Conservation (phyloP, 2,113 vertebrate species). For the Mohoua ochrocephala region DNA sequence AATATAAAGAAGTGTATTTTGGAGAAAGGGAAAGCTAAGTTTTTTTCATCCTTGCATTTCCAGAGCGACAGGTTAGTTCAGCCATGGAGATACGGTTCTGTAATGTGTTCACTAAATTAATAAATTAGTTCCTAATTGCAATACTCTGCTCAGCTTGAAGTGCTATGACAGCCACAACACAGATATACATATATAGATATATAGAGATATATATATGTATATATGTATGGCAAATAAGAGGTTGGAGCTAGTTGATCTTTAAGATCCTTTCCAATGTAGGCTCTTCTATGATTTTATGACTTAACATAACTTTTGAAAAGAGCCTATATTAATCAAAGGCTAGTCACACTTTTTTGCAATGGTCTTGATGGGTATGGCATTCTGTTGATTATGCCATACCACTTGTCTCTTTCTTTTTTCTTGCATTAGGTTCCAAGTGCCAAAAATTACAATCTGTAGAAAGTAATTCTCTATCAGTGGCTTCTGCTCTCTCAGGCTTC, state of each 20-base stretch:
- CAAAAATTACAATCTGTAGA: not conserved
- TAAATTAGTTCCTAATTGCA: not conserved
- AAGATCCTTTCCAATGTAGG: not conserved
- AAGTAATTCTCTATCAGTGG: not conserved
- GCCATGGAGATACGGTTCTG: accelerated
- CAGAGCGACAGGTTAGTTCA: not conserved
- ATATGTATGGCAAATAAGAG: not conserved
- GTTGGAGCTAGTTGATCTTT: accelerated
- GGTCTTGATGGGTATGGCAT: not conserved
- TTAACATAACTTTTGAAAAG: not conserved
- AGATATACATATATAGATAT: not conserved
- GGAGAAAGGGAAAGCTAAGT: not conserved
- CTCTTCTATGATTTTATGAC: not conserved
- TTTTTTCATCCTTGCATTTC: not conserved
- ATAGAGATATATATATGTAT: not conserved
- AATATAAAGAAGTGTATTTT: not conserved
- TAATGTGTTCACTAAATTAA: not conserved
- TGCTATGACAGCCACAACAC: not conserved
- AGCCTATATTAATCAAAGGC: not conserved
- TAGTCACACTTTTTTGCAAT: not conserved
- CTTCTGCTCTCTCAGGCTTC: not conserved
- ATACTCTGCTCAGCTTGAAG: not conserved
- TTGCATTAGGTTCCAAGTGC: not conserved
- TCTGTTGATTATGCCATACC: not conserved
- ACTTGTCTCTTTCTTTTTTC: not conserved